Evolutionary conservation across 2,888 invertebrate genomes (phyloP).

Genomic region (Halocaridina rubra): DNA sequence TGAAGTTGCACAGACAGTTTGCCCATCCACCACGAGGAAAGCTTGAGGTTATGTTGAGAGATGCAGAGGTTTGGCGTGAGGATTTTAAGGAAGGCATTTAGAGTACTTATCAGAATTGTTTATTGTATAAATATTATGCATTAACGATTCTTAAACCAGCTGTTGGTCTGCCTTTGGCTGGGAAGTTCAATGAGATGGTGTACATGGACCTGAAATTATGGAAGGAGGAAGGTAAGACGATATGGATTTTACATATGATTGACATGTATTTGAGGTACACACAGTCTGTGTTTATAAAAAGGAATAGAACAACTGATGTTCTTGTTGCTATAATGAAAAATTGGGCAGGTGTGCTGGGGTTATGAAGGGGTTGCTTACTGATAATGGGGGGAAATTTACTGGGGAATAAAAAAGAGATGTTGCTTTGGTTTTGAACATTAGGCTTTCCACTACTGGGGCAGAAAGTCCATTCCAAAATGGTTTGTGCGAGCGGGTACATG

Average conservation of each 20-base stretch:
- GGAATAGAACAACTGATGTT: neutral
- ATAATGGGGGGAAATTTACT: neutral
- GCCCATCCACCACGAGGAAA: neutral
- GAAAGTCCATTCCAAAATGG: neutral
- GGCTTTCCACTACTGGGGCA: neutral
- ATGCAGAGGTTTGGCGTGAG: neutral
- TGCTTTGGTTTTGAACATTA: neutral
- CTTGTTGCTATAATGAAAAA: neutral
- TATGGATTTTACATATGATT: neutral
- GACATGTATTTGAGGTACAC: neutral
- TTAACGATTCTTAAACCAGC: neutral
- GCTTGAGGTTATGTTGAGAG: neutral
- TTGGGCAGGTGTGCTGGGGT: neutral
- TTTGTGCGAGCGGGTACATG: neutral
- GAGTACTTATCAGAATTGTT: neutral
- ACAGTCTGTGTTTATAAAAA: neutral
- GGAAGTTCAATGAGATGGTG: neutral
- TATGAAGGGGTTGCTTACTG: neutral
- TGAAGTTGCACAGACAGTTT: neutral
- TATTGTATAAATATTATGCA: neutral
- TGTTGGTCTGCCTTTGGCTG: neutral
- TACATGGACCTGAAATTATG: neutral
- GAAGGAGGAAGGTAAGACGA: neutral
- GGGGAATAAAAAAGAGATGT: neutral
- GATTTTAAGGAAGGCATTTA: neutral